These are phyloP conservation scores for Gerris buenoi DNA, from an alignment of 1,140 invertebrate species.

Conservation along the genomic window DNA sequence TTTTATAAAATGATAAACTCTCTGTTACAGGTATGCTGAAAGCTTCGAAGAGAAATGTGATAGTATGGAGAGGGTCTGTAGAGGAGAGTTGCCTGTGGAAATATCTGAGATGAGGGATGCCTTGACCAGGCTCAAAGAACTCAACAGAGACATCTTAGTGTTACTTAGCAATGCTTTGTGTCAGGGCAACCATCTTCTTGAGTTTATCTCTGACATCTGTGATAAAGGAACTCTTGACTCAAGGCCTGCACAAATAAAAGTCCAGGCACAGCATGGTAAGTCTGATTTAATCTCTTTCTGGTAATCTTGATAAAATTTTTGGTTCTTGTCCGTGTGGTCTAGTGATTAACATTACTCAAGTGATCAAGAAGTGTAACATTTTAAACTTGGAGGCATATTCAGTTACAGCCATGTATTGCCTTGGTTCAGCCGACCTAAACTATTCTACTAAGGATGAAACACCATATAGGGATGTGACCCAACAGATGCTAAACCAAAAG, in stretches of 20 bases:
- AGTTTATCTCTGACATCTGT: conserved; percentile 47
- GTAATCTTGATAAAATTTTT: no score
- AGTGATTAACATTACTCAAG: no score
- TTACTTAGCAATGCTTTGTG: conserved; percentile 58
- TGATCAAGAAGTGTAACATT: no score
- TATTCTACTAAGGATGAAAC: no score
- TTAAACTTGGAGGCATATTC: no score
- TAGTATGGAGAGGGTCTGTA: conserved; percentile 47
- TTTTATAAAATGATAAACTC: no score
- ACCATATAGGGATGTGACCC: no score
- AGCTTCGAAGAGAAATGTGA: conserved; percentile 54
- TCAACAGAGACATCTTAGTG: conserved; percentile 52
- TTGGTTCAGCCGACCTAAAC: no score
- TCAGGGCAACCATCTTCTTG: conserved; percentile 59
- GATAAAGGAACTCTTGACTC: conserved; percentile 54
- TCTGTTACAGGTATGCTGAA: conserved; percentile 42
- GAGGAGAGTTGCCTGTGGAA: conserved; percentile 46
- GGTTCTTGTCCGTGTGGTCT: no score
- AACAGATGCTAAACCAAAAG: no score
- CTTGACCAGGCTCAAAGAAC: conserved; percentile 44
- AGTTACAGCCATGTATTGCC: no score
- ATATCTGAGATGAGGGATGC: conserved; percentile 48
- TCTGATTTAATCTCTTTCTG: no score
- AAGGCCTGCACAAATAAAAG: conserved; percentile 49
- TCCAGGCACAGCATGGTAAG: conserved; percentile 42